Evolutionary conservation across 2,888 invertebrate species (phyloP), one percentile per base, ranked within the genome.

Genomic region (Phymatocera aterrima): DNA sequence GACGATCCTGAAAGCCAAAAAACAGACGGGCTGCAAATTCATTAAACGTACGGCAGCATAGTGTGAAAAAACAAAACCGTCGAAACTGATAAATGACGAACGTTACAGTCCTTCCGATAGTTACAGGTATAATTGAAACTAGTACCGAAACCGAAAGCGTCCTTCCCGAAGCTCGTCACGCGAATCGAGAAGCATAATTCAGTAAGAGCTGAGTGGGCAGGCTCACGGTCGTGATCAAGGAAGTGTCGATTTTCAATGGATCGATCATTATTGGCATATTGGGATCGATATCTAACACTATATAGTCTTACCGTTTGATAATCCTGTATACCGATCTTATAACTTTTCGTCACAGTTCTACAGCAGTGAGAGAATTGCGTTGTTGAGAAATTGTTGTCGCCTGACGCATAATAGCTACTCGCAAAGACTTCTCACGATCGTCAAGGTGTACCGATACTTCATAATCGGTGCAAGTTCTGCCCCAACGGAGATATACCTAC

Each of bases 401-500:
- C 43, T 68, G 68, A 68, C 68, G 37, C 68, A 68, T 43, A 51
- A 31, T 51, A 61, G 5, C 34, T 12, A 21, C n/a, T 10, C 51
- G 18, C 18, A 10, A 51, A 70, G 34, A 34, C n/a, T 72, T 72
- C 72, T 72, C 72, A 72, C 72, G 72, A 72, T 5, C 48, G 18
- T 51, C 72, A 72, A 72, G 72, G 72, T 72, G 28, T n/a, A 43
- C 18, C 72, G 5, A n/a, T n/a, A n/a, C n/a, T n/a, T n/a, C n/a
- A n/a, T n/a, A n/a, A n/a, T n/a, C n/a, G n/a, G n/a, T n/a, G n/a
- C 34, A 51, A 72, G 72, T 72, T 72, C 72, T 51, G 72, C 72
- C 72, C 72, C 68, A 68, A n/a, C n/a, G n/a, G n/a, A n/a, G n/a
- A n/a, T n/a, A n/a, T n/a, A n/a, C n/a, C n/a, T n/a, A n/a, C n/a